Conservation (phyloP, 2,888 invertebrate species). For the Drosophila mimica region DNA sequence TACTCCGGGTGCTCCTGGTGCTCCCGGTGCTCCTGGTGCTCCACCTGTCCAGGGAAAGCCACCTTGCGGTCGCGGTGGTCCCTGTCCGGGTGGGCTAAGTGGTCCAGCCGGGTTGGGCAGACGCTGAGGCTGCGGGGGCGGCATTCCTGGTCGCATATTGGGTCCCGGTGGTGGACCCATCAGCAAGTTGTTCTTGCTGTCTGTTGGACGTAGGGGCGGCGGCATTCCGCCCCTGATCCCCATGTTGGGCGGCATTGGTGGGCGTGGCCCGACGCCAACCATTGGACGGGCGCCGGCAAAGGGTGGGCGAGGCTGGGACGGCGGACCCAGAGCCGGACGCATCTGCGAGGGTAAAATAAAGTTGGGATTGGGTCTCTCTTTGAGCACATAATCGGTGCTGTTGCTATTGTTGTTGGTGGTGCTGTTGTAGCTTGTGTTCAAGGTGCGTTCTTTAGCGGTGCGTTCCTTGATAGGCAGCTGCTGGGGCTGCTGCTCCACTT, state of each 20-base stretch:
- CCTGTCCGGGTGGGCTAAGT: slow-evolving; percentile 81
- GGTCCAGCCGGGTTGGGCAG: slow-evolving; percentile 70
- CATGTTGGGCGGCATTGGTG: slow-evolving; percentile 80
- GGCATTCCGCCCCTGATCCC: slow-evolving; percentile 68
- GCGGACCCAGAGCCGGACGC: slow-evolving; percentile 77
- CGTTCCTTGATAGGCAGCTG: neutral
- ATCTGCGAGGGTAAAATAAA: slow-evolving; percentile 79
- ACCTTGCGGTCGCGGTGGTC: slow-evolving; percentile 79
- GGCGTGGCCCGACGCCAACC: slow-evolving; percentile 79
- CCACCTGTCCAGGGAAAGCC: slow-evolving; percentile 75
- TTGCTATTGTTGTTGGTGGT: slow-evolving; percentile 24
- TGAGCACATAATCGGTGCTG: slow-evolving; percentile 28
- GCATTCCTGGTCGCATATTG: slow-evolving; percentile 66
- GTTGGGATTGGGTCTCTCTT: slow-evolving; percentile 48
- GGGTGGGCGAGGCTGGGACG: slow-evolving; percentile 77
- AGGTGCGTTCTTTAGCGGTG: slow-evolving; percentile 54
- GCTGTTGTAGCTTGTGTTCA: slow-evolving; percentile 33
- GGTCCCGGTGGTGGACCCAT: slow-evolving; percentile 73
- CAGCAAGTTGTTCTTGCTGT: slow-evolving; percentile 85
- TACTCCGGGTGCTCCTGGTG: slow-evolving; percentile 41
- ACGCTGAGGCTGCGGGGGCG: slow-evolving; percentile 72
- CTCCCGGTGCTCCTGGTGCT: slow-evolving; percentile 30
- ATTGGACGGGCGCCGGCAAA: slow-evolving; percentile 74
- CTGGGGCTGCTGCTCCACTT: slow-evolving; percentile 17
- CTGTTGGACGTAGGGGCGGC: slow-evolving; percentile 84